phyloP scores from a whole-genome alignment of 2,113 vertebrate genomes.

The Halcyon senegalensis region DNA sequence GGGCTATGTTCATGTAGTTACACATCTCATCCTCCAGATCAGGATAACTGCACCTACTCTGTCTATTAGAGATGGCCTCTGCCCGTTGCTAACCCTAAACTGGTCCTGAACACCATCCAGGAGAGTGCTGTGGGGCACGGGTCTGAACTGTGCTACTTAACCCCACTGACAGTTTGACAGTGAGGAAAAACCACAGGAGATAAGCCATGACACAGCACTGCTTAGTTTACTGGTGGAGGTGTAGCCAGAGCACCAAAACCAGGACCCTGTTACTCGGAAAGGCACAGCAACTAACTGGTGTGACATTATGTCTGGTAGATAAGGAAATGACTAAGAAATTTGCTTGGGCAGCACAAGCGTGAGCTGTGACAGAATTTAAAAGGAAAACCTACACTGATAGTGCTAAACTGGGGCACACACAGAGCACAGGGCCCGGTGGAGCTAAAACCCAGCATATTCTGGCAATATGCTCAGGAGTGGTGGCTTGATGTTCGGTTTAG shows the following conservation, averaged over 20 bases:
- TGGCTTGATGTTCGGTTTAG: background rate
- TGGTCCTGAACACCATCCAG: background rate
- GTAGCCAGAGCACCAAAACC: background rate
- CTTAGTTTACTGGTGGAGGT: background rate
- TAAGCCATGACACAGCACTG: background rate
- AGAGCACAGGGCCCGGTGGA: background rate
- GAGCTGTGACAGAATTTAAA: background rate
- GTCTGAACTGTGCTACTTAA: background rate
- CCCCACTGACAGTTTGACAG: background rate
- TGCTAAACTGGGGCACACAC: background rate
- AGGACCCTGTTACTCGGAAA: fast-evolving
- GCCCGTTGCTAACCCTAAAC: background rate
- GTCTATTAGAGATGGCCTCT: background rate
- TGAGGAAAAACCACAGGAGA: background rate
- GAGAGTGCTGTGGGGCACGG: fast-evolving
- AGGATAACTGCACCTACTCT: background rate
- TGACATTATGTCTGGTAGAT: background rate
- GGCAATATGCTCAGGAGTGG: background rate
- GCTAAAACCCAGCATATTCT: background rate
- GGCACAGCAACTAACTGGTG: fast-evolving
- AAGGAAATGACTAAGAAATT: background rate
- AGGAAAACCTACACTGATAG: background rate
- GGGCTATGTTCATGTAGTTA: background rate
- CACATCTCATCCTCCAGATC: background rate
- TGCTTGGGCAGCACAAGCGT: background rate